Evolutionary conservation across 2,888 invertebrate species (phyloP).

Genomic region (Bombylius discolor): DNA sequence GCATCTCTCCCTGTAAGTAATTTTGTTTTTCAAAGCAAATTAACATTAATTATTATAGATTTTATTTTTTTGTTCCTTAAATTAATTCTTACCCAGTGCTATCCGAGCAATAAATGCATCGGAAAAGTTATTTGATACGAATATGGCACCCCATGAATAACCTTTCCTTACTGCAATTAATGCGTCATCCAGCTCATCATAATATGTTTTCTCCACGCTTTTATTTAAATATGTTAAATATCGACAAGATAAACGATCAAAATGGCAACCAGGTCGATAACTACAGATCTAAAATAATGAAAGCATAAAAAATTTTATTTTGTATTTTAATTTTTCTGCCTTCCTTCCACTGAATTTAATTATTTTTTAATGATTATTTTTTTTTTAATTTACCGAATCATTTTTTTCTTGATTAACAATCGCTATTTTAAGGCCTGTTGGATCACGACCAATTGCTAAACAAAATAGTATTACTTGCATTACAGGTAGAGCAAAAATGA

Average conservation of each 20-base stretch:
- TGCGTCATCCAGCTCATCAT: constrained; percentile 52
- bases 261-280: constrained; percentile 48
- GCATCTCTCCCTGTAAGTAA: constrained; percentile 49
- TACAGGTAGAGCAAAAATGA: constrained; percentile 86
- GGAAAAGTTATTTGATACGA: constrained; percentile 82
- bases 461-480: constrained; percentile 91
- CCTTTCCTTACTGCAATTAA: constrained; percentile 60
- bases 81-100: constrained; percentile 44
- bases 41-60: not conserved
- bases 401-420: constrained; percentile 60
- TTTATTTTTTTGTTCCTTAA: too few relatives aligned
- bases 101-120: constrained; percentile 71
- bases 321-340: not conserved
- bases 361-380: not conserved
- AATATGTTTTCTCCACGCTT: constrained; percentile 58
- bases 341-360: not conserved
- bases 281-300: constrained; percentile 24
- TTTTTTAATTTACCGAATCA: constrained; percentile 24
- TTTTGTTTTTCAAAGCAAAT: not conserved
- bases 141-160: constrained; percentile 77
- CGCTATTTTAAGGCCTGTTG: constrained; percentile 66
- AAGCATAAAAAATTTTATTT: not conserved
- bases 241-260: constrained; percentile 62
- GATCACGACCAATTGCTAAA: constrained; percentile 79
- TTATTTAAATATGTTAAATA: constrained; percentile 64